These are phyloP conservation scores for Motacilla alba DNA, from an alignment of 2,113 vertebrate genomes.

Conservation along the genomic window DNA sequence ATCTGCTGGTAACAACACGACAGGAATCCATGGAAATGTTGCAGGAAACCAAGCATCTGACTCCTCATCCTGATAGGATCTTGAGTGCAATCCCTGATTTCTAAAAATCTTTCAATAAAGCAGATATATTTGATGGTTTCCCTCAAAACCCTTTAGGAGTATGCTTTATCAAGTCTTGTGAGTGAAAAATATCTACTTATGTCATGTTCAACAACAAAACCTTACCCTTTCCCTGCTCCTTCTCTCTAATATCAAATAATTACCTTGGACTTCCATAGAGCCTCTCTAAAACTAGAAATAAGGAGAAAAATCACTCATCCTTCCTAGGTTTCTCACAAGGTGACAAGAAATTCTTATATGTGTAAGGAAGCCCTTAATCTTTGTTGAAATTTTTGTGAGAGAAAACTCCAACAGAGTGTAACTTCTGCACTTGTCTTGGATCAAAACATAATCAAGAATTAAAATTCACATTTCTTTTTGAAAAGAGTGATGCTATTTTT, in stretches of 20 bases:
- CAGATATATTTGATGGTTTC: fast-evolving
- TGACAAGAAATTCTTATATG: not conserved
- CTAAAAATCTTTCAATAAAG: not conserved
- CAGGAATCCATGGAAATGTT: not conserved
- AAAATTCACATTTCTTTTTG: not conserved
- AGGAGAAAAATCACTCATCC: not conserved
- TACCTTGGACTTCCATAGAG: not conserved
- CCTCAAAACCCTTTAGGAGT: not conserved
- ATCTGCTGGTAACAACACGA: fast-evolving
- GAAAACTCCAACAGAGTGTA: not conserved
- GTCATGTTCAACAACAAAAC: not conserved
- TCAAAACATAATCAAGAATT: not conserved
- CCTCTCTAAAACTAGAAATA: not conserved
- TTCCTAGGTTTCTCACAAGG: not conserved
- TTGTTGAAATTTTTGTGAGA: not conserved
- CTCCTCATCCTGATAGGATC: not conserved
- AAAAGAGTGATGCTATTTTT: not conserved
- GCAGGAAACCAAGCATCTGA: not conserved
- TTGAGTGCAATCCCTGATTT: not conserved
- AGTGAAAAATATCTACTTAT: not conserved
- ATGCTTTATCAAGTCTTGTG: not conserved
- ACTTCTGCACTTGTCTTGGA: not conserved
- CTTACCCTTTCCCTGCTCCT: not conserved
- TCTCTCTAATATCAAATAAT: not conserved
- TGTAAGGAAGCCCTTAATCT: not conserved